These are phyloP conservation scores for Perccottus glenii DNA, from an alignment of 2,113 vertebrate species.

Conservation along the genomic window DNA sequence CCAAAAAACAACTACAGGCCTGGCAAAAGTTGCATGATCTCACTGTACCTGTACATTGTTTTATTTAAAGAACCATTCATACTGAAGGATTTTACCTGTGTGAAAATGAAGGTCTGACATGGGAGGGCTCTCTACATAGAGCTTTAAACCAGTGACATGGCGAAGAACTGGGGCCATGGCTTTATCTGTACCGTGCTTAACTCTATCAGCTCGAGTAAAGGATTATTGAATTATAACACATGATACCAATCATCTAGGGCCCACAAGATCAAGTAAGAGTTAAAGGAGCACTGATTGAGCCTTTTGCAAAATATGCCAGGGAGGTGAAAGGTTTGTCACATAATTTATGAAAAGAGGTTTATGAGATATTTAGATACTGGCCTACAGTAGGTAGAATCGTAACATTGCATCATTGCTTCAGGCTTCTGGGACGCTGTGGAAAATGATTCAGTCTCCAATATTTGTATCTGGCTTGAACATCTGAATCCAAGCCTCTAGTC, in stretches of 20 bases:
- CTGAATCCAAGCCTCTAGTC: too few relatives aligned
- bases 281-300: too few relatives aligned
- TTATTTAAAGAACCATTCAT: too few relatives aligned
- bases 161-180: background rate
- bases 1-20: too few relatives aligned
- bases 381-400: too few relatives aligned
- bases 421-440: too few relatives aligned
- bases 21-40: too few relatives aligned
- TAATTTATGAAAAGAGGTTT: background rate
- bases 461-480: too few relatives aligned
- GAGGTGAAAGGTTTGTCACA: background rate
- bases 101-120: background rate
- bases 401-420: too few relatives aligned
- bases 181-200: background rate
- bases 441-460: too few relatives aligned
- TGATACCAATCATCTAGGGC: background rate
- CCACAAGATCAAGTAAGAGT: background rate
- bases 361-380: too few relatives aligned
- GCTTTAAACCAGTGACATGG: conserved; percentile 2
- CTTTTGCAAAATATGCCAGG: background rate
- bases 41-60: too few relatives aligned
- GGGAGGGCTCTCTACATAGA: background rate
- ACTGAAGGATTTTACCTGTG: background rate
- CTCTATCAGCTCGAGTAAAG: conserved; percentile 1
- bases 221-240: conserved; percentile 3